Percentiles rank a stretch among this genome's conserved stretches.
Conservation (phyloP, 2,113 vertebrate species). For the Lota lota region DNA sequence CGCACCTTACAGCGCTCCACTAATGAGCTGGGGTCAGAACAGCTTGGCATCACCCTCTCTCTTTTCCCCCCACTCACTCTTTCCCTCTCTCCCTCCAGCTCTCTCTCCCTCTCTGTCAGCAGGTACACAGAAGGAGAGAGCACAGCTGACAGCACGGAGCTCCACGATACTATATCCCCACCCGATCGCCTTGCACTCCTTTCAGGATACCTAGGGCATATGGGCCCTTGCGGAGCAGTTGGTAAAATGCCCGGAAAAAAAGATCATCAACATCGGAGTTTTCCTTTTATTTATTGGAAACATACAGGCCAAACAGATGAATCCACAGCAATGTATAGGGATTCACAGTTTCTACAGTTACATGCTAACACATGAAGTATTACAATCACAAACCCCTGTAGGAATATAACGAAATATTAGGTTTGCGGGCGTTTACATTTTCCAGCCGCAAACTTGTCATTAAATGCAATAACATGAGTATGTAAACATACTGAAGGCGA, state of each 20-base stretch:
- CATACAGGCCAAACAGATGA: too few relatives aligned
- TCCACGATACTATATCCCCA: neutral
- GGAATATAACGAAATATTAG: neutral
- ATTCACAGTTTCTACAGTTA: neutral
- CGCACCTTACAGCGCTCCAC: constrained; percentile 11
- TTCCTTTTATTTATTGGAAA: too few relatives aligned
- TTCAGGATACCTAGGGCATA: constrained; percentile 11
- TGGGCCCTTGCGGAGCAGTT: neutral
- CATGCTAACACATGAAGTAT: neutral
- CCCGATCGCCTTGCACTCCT: constrained; percentile 17
- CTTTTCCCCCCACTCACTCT: too few relatives aligned
- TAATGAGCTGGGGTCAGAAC: constrained; percentile 52
- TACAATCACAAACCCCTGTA: neutral
- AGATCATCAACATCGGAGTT: neutral
- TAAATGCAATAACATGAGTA: neutral
- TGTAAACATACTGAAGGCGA: neutral
- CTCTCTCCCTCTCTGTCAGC: constrained; percentile 29
- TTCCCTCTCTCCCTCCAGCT: constrained; percentile 14
- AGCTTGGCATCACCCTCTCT: constrained; percentile 24
- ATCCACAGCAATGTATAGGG: too few relatives aligned
- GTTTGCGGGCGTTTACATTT: neutral
- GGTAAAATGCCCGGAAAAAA: constrained; percentile 1
- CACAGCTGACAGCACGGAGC: constrained; percentile 23
- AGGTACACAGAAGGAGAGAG: constrained; percentile 14
- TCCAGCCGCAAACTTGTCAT: neutral